A percentile compares a stretch with the other conserved stretches of the same genome.
Evolutionary conservation across 2,797 vertebrate species (phyloP).

Genomic region (Neoniphon sammara): DNA sequence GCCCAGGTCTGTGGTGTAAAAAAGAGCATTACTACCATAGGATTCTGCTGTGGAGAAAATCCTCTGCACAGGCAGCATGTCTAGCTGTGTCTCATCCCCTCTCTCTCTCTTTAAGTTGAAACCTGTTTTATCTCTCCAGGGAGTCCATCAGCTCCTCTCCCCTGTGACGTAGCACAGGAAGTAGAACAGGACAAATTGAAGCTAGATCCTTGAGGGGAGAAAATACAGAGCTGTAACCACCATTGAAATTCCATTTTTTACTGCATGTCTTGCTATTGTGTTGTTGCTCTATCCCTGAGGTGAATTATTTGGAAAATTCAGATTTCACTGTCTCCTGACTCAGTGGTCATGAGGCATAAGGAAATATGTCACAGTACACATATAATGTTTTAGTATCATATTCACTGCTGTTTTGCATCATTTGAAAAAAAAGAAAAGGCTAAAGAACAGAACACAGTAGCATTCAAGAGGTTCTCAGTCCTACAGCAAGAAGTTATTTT

Average conservation of each 20-base stretch:
- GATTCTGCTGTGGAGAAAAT: conserved; percentile 18
- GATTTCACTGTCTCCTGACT: conserved; percentile 3
- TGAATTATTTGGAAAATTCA: background rate
- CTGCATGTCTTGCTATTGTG: background rate
- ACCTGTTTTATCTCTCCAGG: conserved; percentile 15
- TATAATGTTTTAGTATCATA: conserved; percentile 9
- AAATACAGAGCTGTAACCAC: conserved; percentile 1
- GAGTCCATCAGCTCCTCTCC: conserved; percentile 1
- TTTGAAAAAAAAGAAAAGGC: background rate
- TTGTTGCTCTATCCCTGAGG: conserved; percentile 3
- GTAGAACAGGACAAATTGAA: conserved; percentile 17
- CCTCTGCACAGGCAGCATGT: conserved; percentile 8
- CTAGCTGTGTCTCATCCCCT: conserved; percentile 15
- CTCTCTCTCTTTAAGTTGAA: background rate
- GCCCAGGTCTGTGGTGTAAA: background rate
- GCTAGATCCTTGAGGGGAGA: background rate
- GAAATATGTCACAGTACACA: conserved; percentile 1
- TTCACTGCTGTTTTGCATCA: background rate
- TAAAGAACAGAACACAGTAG: background rate
- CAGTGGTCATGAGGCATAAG: background rate
- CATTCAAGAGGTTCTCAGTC: conserved; percentile 2
- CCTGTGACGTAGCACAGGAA: conserved; percentile 22
- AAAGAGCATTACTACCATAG: background rate
- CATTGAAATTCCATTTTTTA: background rate
- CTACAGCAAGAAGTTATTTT: conserved; percentile 21